A percentile compares a stretch with the other conserved stretches of the same genome.
phyloP scores from a whole-genome alignment of 2,888 invertebrate species.

The Panopea generosa region DNA sequence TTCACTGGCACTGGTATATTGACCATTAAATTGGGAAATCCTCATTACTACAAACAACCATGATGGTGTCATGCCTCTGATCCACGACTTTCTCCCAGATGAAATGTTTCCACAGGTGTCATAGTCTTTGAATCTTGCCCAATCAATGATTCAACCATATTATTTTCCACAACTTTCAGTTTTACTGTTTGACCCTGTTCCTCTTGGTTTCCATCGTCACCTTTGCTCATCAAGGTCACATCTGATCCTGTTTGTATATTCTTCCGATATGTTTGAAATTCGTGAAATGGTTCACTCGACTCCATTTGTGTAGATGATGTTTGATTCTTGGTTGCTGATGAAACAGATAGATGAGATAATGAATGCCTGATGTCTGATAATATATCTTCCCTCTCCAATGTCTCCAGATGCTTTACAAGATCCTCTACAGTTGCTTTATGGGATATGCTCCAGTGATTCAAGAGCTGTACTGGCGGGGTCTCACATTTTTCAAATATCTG shows the following conservation, averaged over 20 bases:
- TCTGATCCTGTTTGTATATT: neutral
- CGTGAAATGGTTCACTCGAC: neutral
- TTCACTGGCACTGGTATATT: too few species aligned
- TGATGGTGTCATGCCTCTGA: conserved; percentile 5
- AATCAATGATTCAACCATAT: conserved; percentile 8
- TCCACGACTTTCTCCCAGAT: neutral
- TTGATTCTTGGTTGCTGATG: too few species aligned
- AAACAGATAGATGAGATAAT: too few species aligned
- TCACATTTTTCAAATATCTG: conserved; percentile 53
- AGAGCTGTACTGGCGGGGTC: conserved; percentile 62
- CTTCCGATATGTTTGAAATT: neutral
- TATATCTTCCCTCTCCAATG: conserved; percentile 63
- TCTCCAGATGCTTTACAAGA: conserved; percentile 55
- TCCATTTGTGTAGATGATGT: too few species aligned
- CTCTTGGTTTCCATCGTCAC: neutral
- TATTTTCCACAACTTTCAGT: conserved; percentile 16
- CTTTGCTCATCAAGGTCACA: neutral
- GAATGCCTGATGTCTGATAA: conserved; percentile 16
- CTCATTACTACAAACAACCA: too few species aligned
- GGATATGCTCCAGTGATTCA: conserved; percentile 62
- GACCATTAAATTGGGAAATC: too few species aligned
- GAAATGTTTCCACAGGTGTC: conserved; percentile 20
- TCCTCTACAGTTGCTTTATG: conserved; percentile 60
- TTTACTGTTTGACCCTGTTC: conserved; percentile 10
- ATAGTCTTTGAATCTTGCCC: conserved; percentile 6